phyloP scores from a whole-genome alignment of 35 echinoderm and acorn worm species.

The Ophiothrix spiculata region DNA sequence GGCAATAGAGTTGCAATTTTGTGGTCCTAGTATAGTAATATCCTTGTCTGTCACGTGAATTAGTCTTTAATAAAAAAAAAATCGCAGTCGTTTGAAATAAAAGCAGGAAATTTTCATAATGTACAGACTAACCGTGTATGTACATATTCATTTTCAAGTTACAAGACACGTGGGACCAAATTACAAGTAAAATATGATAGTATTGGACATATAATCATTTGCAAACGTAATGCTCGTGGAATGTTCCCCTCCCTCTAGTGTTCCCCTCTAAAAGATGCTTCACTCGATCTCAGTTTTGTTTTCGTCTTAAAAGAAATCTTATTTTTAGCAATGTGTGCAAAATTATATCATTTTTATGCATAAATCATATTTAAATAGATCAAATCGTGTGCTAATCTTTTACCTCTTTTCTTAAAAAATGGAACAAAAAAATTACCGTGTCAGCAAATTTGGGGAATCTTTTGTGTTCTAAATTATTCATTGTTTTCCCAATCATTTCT shows the following conservation, averaged over 20 bases:
- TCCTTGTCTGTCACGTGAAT: background rate
- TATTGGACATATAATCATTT: background rate
- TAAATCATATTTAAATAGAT: background rate
- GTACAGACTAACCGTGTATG: background rate
- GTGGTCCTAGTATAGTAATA: background rate
- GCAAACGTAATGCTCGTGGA: background rate
- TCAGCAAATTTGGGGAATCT: background rate
- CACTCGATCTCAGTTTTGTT: background rate
- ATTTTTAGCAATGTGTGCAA: background rate
- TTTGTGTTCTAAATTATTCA: background rate
- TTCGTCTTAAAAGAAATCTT: background rate
- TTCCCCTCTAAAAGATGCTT: background rate
- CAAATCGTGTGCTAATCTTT: background rate
- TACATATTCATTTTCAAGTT: background rate
- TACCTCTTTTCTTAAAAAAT: background rate
- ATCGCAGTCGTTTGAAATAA: background rate
- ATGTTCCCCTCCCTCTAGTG: background rate
- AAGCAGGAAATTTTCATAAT: too few relatives aligned
- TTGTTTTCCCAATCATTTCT: background rate
- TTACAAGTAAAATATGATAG: background rate
- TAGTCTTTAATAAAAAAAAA: background rate
- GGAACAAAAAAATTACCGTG: background rate
- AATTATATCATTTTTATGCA: background rate
- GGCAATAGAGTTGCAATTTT: background rate
- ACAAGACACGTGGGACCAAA: background rate